Evolutionary conservation across 53 echinoderm and acorn worm genomes (phyloP).

Genomic region (Luidia sarsii): DNA sequence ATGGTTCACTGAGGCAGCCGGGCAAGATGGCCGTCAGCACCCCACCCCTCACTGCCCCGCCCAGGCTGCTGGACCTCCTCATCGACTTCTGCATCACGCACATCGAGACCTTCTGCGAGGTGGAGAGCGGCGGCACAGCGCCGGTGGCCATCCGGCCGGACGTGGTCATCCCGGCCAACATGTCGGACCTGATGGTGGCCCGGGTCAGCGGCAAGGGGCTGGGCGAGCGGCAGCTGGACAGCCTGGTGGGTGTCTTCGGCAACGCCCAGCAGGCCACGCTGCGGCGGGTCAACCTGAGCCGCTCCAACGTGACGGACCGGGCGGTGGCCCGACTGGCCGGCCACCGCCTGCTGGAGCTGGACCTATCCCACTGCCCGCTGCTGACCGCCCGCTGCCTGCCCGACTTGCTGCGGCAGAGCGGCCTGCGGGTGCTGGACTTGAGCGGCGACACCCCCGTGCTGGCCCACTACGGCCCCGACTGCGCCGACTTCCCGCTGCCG

Average conservation of each 20-base stretch:
- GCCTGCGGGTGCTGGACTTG: slow-evolving; percentile 74
- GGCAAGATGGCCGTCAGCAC: slow-evolving; percentile 35
- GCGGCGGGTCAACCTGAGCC: slow-evolving; percentile 70
- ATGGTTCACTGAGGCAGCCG: no score
- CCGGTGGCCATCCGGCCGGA: slow-evolving; percentile 55
- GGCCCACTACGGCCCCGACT: slow-evolving; percentile 42
- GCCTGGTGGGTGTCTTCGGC: slow-evolving; percentile 53
- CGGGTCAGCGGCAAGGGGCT: slow-evolving; percentile 45
- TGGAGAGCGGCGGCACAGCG: slow-evolving; percentile 7
- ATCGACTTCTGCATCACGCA: slow-evolving; percentile 40
- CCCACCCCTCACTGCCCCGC: slow-evolving; percentile 25
- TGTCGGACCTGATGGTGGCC: slow-evolving; percentile 74
- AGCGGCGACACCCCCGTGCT: slow-evolving; percentile 53
- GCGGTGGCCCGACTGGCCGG: slow-evolving; percentile 59
- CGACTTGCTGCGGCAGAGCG: slow-evolving; percentile 54
- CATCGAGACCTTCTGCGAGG: slow-evolving; percentile 54
- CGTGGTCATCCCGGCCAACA: slow-evolving; percentile 64
- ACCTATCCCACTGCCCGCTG: slow-evolving; percentile 66
- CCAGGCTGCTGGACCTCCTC: slow-evolving; percentile 28
- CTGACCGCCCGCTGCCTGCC: slow-evolving; percentile 59
- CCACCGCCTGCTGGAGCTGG: slow-evolving; percentile 77
- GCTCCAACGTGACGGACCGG: slow-evolving; percentile 62
- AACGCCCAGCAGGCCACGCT: slow-evolving; percentile 67
- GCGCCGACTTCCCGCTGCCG: slow-evolving; percentile 65
- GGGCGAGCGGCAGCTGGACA: slow-evolving; percentile 54